Base-by-base conservation (phyloP, 2,797 vertebrate genomes). In the Thripadectes ignobilis region DNA sequence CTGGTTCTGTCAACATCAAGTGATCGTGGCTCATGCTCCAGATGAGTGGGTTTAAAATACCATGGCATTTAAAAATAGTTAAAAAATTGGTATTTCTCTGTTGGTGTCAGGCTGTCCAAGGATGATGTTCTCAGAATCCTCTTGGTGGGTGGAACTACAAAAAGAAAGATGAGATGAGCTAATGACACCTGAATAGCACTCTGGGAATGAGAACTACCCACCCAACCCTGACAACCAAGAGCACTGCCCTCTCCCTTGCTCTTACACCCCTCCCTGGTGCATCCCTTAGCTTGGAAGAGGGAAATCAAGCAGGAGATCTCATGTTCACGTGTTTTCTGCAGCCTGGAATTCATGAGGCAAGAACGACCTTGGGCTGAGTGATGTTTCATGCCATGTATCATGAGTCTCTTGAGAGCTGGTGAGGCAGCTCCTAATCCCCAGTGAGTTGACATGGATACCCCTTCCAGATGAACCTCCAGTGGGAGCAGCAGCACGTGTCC, bases 371-470 rank as follows among this genome's bases (percentile, higher is more conserved):
- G 0, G 22, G 3, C 16, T 67, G n/a, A n/a, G n/a, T 39, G 48
- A 23, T 9, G 27, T 49, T 74, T 63, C 52, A 3, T 45, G 59
- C 4, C 30, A 38, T 10, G 30, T 22, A 3, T 13, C 11, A 2
- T 2, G 62, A 71, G 36, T 45, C 10, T 38, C 49, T 26, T 13
- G n/a, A 14, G 2, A 1, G 2, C 6, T 63, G 68, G 6, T 18
- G 54, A 68, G 39, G 39, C 22, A 78, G 32, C 30, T 67, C 29
- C 39, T 19, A 5, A 26, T 27, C 14, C 66, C 55, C 17, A 2
- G 5, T 0, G 17, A 6, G 15, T 1, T 66, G 45, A 10, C 4
- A 7, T 6, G 48, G 23, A 17, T 12, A 13, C 14, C 29, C 74
- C 46, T 18, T 8, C 8, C 17, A 62, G 81, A 30, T 5, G 39